These are phyloP conservation scores for Habrosyne pyritoides DNA, from an alignment of 2,888 invertebrate genomes.

Conservation along the genomic window DNA sequence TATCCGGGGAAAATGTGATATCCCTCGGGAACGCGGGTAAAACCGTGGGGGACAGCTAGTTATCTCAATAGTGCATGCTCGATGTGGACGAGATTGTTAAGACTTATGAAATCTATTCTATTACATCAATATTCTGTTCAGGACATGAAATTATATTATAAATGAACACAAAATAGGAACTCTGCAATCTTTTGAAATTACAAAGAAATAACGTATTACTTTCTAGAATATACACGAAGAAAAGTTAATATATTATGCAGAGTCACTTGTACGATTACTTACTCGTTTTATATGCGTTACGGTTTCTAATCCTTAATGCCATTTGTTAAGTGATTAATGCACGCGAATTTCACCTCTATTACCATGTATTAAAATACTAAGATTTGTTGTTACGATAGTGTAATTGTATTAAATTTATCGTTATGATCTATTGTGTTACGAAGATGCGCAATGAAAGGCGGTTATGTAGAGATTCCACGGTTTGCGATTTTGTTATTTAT, in stretches of 20 bases:
- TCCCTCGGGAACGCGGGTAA: too few relatives aligned
- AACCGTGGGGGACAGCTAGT: too few relatives aligned
- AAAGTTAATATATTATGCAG: slow-evolving; percentile 37
- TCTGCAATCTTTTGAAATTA: slow-evolving; percentile 14
- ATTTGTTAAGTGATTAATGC: slow-evolving; percentile 28
- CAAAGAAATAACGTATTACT: slow-evolving; percentile 23
- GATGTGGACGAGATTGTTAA: too few relatives aligned
- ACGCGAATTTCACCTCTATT: slow-evolving; percentile 11
- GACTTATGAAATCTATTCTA: too few relatives aligned
- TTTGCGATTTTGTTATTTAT: background rate
- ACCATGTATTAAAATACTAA: background rate
- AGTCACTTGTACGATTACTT: slow-evolving; percentile 21
- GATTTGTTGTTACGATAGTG: slow-evolving; percentile 4
- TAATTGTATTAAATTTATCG: slow-evolving; percentile 2
- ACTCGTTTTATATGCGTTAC: slow-evolving; percentile 31
- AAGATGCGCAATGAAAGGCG: background rate
- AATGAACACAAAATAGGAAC: background rate
- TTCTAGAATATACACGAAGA: slow-evolving; percentile 38
- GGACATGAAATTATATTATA: background rate
- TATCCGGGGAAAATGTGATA: too few relatives aligned
- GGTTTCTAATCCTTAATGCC: slow-evolving; percentile 54
- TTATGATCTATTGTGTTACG: background rate
- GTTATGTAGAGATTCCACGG: background rate
- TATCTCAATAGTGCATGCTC: too few relatives aligned
- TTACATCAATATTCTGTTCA: too few relatives aligned